Conservation (phyloP, 2,888 invertebrate species). For the Brenthis daphne region DNA sequence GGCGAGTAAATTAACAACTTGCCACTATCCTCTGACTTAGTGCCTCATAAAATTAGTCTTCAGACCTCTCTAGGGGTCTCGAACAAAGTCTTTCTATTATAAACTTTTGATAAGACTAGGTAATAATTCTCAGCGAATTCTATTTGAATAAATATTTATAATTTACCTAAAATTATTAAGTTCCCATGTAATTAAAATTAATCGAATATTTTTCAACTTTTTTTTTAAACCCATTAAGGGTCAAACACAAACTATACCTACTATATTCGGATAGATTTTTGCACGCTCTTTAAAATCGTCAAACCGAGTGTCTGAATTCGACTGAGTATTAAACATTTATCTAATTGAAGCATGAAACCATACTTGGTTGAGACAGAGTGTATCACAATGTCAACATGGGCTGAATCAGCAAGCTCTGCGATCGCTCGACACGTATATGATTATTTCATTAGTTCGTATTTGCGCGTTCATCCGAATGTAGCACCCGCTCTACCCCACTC, state of each 20-base stretch:
- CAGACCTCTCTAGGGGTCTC: slow-evolving; percentile 64
- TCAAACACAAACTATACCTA: no score
- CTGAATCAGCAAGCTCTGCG: slow-evolving; percentile 64
- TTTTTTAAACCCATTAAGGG: no score
- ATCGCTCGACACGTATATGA: slow-evolving; percentile 79
- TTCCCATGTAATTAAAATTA: no score
- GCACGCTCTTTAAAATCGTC: neutral
- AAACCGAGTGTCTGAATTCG: slow-evolving; percentile 51
- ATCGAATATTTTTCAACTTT: no score
- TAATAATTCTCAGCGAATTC: neutral
- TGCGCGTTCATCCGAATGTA: slow-evolving; percentile 78
- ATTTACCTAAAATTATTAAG: no score
- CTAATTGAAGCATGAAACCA: slow-evolving; percentile 47
- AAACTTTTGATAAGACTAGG: neutral
- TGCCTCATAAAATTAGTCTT: slow-evolving; percentile 80
- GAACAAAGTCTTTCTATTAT: slow-evolving; percentile 48
- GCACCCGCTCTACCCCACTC: slow-evolving; percentile 51
- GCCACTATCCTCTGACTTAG: slow-evolving; percentile 77
- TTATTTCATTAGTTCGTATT: slow-evolving; percentile 82
- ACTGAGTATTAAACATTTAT: slow-evolving; percentile 61
- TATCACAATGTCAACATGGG: slow-evolving; percentile 56
- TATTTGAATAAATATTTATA: neutral
- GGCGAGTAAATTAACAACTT: slow-evolving; percentile 78
- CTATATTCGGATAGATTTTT: no score
- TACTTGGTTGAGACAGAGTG: slow-evolving; percentile 26